Evolutionary conservation across 1,140 invertebrate species (phyloP).

Genomic region (Palaemon carinicauda): DNA sequence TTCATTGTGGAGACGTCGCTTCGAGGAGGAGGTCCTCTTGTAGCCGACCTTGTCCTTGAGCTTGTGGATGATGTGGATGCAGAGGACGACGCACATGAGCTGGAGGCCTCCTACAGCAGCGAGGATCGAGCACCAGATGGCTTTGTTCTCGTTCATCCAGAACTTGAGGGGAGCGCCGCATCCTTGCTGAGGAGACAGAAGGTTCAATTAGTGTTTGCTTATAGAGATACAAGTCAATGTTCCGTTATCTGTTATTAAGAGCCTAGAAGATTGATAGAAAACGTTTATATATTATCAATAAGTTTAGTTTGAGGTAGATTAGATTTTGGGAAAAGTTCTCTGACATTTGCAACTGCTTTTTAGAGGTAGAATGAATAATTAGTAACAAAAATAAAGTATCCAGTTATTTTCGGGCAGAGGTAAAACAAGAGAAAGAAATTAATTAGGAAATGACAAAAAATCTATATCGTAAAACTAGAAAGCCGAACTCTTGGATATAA

Average conservation of each 20-base stretch:
- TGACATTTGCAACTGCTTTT: too few species aligned
- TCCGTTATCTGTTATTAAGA: too few species aligned
- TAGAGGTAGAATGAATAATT: background rate
- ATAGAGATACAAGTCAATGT: too few species aligned
- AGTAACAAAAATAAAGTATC: background rate
- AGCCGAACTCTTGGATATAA: too few species aligned
- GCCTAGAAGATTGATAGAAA: too few species aligned
- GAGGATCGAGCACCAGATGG: constrained; percentile 63
- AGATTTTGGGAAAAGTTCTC: too few species aligned
- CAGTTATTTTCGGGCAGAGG: background rate
- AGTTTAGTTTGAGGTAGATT: too few species aligned
- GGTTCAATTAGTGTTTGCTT: too few species aligned
- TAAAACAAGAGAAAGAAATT: background rate
- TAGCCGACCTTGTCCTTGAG: constrained; percentile 53
- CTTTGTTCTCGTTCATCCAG: constrained; percentile 64
- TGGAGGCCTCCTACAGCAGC: constrained; percentile 62
- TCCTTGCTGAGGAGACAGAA: constrained; percentile 61
- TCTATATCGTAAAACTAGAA: too few species aligned
- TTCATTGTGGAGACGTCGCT: constrained; percentile 40
- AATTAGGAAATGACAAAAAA: constrained; percentile 22
- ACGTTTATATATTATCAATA: too few species aligned
- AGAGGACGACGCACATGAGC: constrained; percentile 61
- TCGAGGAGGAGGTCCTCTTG: constrained; percentile 12
- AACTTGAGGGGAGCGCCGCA: constrained; percentile 63
- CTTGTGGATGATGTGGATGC: constrained; percentile 61